phyloP scores from a whole-genome alignment of 2,113 vertebrate genomes.

The Petromus typicus region DNA sequence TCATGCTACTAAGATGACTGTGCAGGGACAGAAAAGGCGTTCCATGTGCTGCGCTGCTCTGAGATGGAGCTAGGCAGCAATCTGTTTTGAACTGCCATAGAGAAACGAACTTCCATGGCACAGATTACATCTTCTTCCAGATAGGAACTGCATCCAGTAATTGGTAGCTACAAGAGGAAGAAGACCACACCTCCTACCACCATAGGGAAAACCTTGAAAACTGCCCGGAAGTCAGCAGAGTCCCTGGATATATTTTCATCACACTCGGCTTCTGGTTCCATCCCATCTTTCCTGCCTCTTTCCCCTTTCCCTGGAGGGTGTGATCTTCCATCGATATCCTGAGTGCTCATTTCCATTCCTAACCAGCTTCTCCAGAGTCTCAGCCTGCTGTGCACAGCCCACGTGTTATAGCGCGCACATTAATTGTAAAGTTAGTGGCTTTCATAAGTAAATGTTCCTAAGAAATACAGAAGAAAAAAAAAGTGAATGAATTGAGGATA shows the following conservation, averaged over 20 bases:
- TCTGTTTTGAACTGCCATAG: background rate
- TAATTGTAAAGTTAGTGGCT: background rate
- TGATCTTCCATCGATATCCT: too few species aligned
- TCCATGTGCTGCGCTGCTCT: background rate
- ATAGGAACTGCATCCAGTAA: background rate
- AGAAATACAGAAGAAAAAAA: background rate
- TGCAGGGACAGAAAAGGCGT: fast-evolving
- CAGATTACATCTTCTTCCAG: background rate
- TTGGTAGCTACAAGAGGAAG: fast-evolving
- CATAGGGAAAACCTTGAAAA: too few species aligned
- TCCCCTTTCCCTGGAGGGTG: fast-evolving
- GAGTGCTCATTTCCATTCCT: background rate
- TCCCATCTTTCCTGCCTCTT: fast-evolving
- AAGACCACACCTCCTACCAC: background rate
- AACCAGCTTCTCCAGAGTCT: background rate
- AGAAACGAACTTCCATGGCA: background rate
- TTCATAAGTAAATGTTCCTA: background rate
- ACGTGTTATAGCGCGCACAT: fast-evolving
- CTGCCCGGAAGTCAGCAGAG: fast-evolving
- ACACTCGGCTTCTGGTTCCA: background rate
- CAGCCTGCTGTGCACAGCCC: too few species aligned
- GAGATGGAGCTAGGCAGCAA: background rate
- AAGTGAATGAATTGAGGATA: background rate
- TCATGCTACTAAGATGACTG: too few species aligned
- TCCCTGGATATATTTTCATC: background rate